A percentile compares a stretch with the other conserved stretches of the same genome.
Conservation (phyloP, 2,113 vertebrate genomes). For the Danio rerio region DNA sequence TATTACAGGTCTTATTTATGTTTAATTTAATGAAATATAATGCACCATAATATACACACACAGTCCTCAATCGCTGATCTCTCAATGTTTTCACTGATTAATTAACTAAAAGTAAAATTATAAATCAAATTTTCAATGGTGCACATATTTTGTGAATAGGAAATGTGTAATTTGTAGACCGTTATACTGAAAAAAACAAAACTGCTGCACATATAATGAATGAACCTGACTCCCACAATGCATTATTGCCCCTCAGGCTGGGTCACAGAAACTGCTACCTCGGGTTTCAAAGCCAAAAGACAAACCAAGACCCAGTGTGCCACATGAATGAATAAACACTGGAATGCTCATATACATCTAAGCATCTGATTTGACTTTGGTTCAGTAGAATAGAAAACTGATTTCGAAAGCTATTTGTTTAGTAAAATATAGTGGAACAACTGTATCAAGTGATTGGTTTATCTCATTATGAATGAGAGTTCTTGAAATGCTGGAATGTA, state of each 20-base stretch:
- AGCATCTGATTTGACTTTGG: not conserved
- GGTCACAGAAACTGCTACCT: slow-evolving; percentile 72
- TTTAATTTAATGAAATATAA: not conserved
- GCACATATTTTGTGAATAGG: not conserved
- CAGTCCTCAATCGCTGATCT: no score
- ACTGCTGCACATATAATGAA: slow-evolving; percentile 39
- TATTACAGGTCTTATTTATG: not conserved
- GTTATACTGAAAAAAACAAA: slow-evolving; percentile 46
- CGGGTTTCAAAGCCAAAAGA: slow-evolving; percentile 58
- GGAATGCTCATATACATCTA: not conserved
- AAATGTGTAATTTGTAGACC: slow-evolving; percentile 22
- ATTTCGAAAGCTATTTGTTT: not conserved
- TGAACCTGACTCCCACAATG: slow-evolving; percentile 55
- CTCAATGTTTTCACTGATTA: no score
- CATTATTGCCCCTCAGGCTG: slow-evolving; percentile 69
- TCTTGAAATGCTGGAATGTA: not conserved
- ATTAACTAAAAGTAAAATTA: no score
- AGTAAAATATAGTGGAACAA: not conserved
- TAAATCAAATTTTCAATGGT: not conserved
- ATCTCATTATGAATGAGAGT: not conserved
- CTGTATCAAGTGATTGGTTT: not conserved
- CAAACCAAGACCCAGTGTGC: slow-evolving; percentile 72
- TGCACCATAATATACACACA: no score
- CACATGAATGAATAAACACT: not conserved
- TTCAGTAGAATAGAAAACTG: not conserved